phyloP scores from a whole-genome alignment of 2,888 invertebrate genomes.

The Horisme vitalbata region DNA sequence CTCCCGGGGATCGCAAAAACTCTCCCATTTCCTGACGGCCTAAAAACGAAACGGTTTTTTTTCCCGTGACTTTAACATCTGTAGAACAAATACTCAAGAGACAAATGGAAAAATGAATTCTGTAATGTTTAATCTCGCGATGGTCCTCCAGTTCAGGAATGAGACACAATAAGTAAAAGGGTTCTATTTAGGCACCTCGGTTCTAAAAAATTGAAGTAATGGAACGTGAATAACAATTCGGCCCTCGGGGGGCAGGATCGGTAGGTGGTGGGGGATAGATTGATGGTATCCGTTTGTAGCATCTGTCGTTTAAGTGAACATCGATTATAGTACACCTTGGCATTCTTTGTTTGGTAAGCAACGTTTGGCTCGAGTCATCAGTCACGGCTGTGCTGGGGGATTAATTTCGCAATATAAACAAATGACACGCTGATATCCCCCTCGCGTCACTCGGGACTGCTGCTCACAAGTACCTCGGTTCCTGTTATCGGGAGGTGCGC shows the following conservation, averaged over 20 bases:
- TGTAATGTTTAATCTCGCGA: slow-evolving; percentile 69
- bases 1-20: slow-evolving; percentile 28
- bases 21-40: slow-evolving; percentile 11
- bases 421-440: slow-evolving; percentile 68
- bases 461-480: slow-evolving; percentile 46
- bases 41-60: slow-evolving; percentile 2
- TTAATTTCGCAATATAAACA: slow-evolving; percentile 71
- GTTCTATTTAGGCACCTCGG: slow-evolving; percentile 74
- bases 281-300: slow-evolving; percentile 80
- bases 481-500: slow-evolving; percentile 45
- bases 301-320: slow-evolving; percentile 81
- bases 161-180: slow-evolving; percentile 79
- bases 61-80: slow-evolving; percentile 42
- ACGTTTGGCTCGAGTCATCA: slow-evolving; percentile 69
- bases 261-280: slow-evolving; percentile 61
- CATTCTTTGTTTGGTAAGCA: slow-evolving; percentile 74
- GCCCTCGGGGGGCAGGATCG: slow-evolving; percentile 50
- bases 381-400: slow-evolving; percentile 59
- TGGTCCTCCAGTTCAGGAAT: slow-evolving; percentile 67
- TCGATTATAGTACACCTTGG: slow-evolving; percentile 77
- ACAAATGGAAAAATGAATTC: slow-evolving; percentile 54
- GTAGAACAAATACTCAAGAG: slow-evolving; percentile 33
- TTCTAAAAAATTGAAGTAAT: slow-evolving; percentile 81
- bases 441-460: slow-evolving; percentile 36
- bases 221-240: slow-evolving; percentile 82